Conservation (phyloP, 1,140 invertebrate species). For the Aphaenogaster floridana region DNA sequence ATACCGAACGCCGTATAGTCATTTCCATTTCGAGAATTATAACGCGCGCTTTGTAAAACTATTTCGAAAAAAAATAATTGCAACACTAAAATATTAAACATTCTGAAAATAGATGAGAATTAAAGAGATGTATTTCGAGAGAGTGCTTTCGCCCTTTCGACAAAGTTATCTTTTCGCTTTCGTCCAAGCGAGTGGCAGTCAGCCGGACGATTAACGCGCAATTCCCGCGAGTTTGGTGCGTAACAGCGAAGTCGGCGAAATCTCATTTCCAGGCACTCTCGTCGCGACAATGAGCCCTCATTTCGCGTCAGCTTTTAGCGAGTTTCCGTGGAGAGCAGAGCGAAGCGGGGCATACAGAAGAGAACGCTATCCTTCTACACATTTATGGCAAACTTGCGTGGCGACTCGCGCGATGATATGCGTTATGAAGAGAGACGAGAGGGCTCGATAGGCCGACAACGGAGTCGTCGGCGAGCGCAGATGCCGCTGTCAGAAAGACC, state of each 20-base stretch:
- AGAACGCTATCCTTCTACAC: slow-evolving; percentile 23
- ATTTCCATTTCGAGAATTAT: neutral
- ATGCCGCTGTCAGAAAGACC: slow-evolving; percentile 45
- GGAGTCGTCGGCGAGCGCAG: slow-evolving; percentile 31
- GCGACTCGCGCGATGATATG: slow-evolving; percentile 11
- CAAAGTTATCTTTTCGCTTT: slow-evolving; percentile 5
- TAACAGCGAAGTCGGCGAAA: slow-evolving; percentile 26
- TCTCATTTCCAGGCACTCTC: slow-evolving; percentile 37
- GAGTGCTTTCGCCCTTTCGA: neutral
- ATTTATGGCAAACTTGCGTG: slow-evolving; percentile 31
- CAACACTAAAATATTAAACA: neutral
- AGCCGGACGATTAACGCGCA: slow-evolving; percentile 21
- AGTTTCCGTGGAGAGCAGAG: slow-evolving; percentile 26
- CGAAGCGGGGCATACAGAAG: neutral
- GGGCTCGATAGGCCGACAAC: slow-evolving; percentile 28
- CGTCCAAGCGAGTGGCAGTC: neutral
- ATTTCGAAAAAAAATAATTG: neutral
- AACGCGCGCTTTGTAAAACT: neutral
- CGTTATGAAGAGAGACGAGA: slow-evolving; percentile 40
- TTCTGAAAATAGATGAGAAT: neutral
- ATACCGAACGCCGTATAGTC: neutral
- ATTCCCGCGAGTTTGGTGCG: slow-evolving; percentile 19
- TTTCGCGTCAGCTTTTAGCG: slow-evolving; percentile 37
- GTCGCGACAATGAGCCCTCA: slow-evolving; percentile 52
- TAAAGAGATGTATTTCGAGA: neutral